Evolutionary conservation across 2,888 invertebrate genomes (phyloP), one percentile per base, ranked within the genome.

Genomic region (Plebejus melissa): DNA sequence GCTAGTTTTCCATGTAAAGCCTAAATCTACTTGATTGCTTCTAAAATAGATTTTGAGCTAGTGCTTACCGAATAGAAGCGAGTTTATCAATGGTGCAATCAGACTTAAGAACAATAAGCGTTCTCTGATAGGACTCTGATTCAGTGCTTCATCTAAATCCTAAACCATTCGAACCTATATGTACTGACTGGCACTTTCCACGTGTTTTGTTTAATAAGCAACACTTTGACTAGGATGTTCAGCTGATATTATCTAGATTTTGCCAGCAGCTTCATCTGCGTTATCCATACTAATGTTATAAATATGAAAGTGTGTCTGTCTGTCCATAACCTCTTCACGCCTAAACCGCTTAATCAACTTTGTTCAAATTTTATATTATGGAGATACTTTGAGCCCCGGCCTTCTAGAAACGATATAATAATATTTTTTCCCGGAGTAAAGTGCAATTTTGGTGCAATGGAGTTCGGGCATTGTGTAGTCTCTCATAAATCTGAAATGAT

Each of bases 11-110:
- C 32, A 65, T 65, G 32, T 65, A 65, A 32, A 65, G 32, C 32
- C 65, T 65, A 32, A 65, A 65, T 65, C 65, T 65, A 13, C 32
- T 65, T 65, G 65, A 65, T 65, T 65, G 65, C 65, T 65, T 32
- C 60, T 28, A 32, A 65, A 65, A 32, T 36, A 16, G 32, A 36
- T 65, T 65, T 65, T 9, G 32, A 65, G 32, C 32, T 65, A 36
- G 65, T 65, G 32, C 65, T 65, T 11, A 60, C 65, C 11, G 60
- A 65, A 65, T 65, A 32, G 58, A 22, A 58, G 28, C 28, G 13
- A 32, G 65, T 36, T 65, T 36, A 65, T 65, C 65, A 65, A 65
- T 65, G 32, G 65, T 36, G 65, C 32, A 65, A 65, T 65, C 65
- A 65, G 32, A 65, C 65, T 65, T 65, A 32, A 65, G 32, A 65